These are phyloP conservation scores for Coelopa frigida DNA, from an alignment of 1,140 invertebrate species.

Conservation along the genomic window DNA sequence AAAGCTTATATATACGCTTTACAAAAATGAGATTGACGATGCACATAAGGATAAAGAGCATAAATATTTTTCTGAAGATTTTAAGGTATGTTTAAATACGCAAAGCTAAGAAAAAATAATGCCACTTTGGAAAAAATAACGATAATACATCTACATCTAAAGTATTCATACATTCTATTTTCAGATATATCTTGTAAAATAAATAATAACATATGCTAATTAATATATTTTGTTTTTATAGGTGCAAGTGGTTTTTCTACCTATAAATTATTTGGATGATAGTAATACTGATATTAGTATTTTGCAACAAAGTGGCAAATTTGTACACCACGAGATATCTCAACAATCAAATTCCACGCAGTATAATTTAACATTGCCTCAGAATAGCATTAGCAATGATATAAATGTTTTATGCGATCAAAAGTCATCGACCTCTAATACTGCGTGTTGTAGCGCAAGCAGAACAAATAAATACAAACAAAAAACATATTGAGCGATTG, in stretches of 20 bases:
- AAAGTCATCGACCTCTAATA: constrained; percentile 15
- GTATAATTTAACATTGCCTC: constrained; percentile 11
- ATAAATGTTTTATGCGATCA: constrained; percentile 15
- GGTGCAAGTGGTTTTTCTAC: too few relatives aligned
- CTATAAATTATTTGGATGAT: too few relatives aligned
- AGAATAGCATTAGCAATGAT: constrained; percentile 15
- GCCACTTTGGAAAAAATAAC: background rate
- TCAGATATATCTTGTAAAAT: too few relatives aligned
- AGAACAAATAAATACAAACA: constrained; percentile 19
- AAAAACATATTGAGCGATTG: too few relatives aligned
- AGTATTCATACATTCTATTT: too few relatives aligned
- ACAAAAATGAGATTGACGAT: constrained; percentile 76
- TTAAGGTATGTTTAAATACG: constrained; percentile 70
- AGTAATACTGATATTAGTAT: too few relatives aligned
- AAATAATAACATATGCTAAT: too few relatives aligned
- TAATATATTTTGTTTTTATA: too few relatives aligned
- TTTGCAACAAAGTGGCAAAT: too few relatives aligned
- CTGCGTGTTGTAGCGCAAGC: too few relatives aligned
- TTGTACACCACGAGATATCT: too few relatives aligned
- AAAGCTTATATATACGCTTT: constrained; percentile 51
- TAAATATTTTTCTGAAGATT: constrained; percentile 76
- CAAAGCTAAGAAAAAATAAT: constrained; percentile 13
- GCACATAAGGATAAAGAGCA: constrained; percentile 88
- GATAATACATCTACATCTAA: background rate
- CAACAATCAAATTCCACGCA: constrained; percentile 12